Evolutionary conservation across 2,888 invertebrate genomes (phyloP), one percentile per base, ranked within the genome.

Genomic region (Trichopria drosophilae): DNA sequence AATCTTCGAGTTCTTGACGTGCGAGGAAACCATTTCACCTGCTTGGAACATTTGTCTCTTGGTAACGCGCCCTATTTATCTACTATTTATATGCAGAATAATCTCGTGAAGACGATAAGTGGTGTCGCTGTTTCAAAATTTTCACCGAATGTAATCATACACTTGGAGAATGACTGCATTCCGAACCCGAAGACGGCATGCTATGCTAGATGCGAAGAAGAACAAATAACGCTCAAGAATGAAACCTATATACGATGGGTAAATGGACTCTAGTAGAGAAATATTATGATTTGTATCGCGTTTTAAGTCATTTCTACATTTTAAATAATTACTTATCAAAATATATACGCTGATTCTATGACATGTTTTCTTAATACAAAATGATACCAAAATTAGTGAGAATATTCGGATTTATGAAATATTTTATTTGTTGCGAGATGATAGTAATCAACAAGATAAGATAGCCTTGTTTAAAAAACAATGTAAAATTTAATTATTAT

Each of bases 41-140:
- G 54, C 7, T 22, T 64, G 31, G 59, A 59, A 41, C 56, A 60
- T 46, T 37, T 64, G 36, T 62, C 61, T 4, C 22, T 68, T 4
- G 47, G 34, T 16, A 51, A 60, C 7, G 60, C 63, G 5, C 49
- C 54, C 3, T 59, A 58, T 28, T 42, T 69, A 5, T 51, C 48
- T 1, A 29, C 58, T 22, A 57, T 72, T 1, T 57, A 67, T 34
- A 19, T 70, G 40, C 60, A 69, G 10, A 62, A 63, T 2, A 72
- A 71, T 50, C 55, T 41, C 0, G 55, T 71, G 1, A 42, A 34
- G 1, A 55, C 37, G 3, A n/a, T 62, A 0, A 43, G 51, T 1
- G 44, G 56, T 10, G 12, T 52, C 15, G 51, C 47, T 31, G 47
- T 61, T 6, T 23, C 15, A 6, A 59, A 57, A 39, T 53, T 69